Base-by-base conservation (phyloP, 2,113 vertebrate species). In the Osmerus eperlanus region DNA sequence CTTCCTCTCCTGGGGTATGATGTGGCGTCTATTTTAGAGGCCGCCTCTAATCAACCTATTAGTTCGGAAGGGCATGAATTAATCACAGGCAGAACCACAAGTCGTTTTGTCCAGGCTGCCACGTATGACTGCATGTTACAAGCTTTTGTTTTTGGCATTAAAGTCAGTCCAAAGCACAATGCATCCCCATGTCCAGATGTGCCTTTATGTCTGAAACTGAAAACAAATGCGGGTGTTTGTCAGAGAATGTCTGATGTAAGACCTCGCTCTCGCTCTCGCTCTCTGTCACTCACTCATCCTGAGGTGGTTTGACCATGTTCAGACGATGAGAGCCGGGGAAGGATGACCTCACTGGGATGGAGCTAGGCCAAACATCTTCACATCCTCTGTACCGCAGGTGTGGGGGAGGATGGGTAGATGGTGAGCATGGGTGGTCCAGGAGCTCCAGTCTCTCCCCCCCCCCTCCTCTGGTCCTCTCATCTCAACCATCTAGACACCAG, bases 21-120 rank as follows among this genome's bases (percentile, higher is more conserved):
- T 81, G 63, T 70, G 67, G 59, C 77, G 64, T 52, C 65, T 73
- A 55, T 71, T 71, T 54, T 64, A 78, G 54, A 63, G 65, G 74
- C 72, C 55, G 14, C 28, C 41, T 80, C 78, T 72, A 82, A 85
- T 84, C 41, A 74, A 55, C 41, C 74, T 75, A 66, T 87, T 79
- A 80, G 76, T 54, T 73, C 76, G 47, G 8, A 53, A 29, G 15
- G 59, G 23, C 23, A 58, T n/a, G 2, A 74, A 83, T 81, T 19
- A 64, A 68, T 74, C 69, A 23, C 9, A 12, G 53, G 32, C 16
- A 18, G 68, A 68, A 70, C 67, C 69, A 53, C 23, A 47, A 70
- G 11, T 67, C 67, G 66, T 80, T 68, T 79, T 81, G 70, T 58
- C 51, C 28, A 19, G 68, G 65, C 64, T 75, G 59, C 81, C 75